These are phyloP conservation scores for Plectus sambesii DNA, from an alignment of 1,140 invertebrate genomes.

Conservation along the genomic window DNA sequence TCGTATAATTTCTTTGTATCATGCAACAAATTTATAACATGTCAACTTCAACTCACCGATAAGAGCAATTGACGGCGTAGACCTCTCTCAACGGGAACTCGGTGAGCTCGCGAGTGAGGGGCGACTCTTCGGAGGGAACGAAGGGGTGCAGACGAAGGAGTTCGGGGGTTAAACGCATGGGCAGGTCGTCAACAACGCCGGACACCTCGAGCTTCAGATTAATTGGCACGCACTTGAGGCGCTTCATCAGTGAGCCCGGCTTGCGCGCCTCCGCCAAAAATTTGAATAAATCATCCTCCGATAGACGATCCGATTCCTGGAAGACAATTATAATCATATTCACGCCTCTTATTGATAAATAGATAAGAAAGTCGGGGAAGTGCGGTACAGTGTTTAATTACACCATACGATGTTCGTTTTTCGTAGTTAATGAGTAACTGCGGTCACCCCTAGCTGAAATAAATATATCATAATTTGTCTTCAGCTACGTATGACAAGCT, in stretches of 20 bases:
- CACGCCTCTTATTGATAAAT: too few species aligned
- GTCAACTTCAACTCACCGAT: constrained; percentile 46
- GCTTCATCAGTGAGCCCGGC: constrained; percentile 70
- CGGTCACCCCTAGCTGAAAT: too few species aligned
- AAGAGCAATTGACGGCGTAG: constrained; percentile 63
- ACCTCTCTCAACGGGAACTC: constrained; percentile 69
- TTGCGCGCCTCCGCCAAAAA: constrained; percentile 75
- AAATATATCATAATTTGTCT: too few species aligned
- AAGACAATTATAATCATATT: too few species aligned
- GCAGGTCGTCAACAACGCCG: constrained; percentile 64
- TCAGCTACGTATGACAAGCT: too few species aligned
- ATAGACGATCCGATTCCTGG: constrained; percentile 77
- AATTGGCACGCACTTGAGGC: constrained; percentile 78
- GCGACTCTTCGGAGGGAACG: constrained; percentile 61
- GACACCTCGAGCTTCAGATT: constrained; percentile 75
- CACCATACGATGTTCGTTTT: too few species aligned
- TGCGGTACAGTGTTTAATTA: too few species aligned
- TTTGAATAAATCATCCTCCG: constrained; percentile 87
- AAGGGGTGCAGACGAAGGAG: constrained; percentile 65
- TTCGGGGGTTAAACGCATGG: constrained; percentile 74
- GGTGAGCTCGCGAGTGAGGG: constrained; percentile 75
- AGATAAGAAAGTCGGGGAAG: too few species aligned
- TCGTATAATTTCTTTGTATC: neutral
- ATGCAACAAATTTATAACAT: constrained; percentile 7
- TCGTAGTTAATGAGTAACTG: too few species aligned